Evolutionary conservation across 2,888 invertebrate species (phyloP).

Genomic region (Branchipolynoe longqiensis): DNA sequence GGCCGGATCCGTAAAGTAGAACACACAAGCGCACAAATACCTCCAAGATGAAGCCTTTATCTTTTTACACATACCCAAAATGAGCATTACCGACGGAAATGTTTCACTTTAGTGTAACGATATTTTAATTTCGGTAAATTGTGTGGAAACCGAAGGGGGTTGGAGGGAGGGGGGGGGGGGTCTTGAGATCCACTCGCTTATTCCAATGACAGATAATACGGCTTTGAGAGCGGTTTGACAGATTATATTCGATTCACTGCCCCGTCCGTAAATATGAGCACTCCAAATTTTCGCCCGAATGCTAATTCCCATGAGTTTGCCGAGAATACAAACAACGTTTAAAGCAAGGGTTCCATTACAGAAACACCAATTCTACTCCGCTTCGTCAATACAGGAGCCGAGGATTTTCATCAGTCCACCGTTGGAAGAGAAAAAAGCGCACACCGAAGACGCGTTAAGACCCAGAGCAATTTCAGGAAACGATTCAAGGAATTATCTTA

Average conservation of each 20-base stretch:
- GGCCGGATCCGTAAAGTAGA: too few species aligned
- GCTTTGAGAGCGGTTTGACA: constrained; percentile 33
- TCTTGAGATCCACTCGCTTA: too few species aligned
- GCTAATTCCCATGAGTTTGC: neutral
- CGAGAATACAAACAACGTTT: constrained; percentile 38
- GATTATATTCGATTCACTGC: constrained; percentile 48
- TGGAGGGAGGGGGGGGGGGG: too few species aligned
- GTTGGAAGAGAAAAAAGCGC: neutral
- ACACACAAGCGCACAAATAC: too few species aligned
- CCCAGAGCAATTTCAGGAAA: constrained; percentile 45
- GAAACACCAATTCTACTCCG: constrained; percentile 28
- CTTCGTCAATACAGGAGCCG: constrained; percentile 19
- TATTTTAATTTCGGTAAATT: neutral
- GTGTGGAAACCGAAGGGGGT: neutral
- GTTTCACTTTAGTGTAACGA: constrained; percentile 17
- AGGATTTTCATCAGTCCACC: constrained; percentile 44
- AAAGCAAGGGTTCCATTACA: constrained; percentile 35
- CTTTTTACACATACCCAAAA: constrained; percentile 16
- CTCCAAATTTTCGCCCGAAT: neutral
- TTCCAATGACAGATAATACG: neutral
- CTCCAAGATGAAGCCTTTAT: neutral
- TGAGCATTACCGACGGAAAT: constrained; percentile 17
- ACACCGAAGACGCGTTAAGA: constrained; percentile 31
- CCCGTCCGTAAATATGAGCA: constrained; percentile 15
- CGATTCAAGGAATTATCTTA: constrained; percentile 51